Conservation (phyloP, 2,888 invertebrate species). For the Leuctra nigra region DNA sequence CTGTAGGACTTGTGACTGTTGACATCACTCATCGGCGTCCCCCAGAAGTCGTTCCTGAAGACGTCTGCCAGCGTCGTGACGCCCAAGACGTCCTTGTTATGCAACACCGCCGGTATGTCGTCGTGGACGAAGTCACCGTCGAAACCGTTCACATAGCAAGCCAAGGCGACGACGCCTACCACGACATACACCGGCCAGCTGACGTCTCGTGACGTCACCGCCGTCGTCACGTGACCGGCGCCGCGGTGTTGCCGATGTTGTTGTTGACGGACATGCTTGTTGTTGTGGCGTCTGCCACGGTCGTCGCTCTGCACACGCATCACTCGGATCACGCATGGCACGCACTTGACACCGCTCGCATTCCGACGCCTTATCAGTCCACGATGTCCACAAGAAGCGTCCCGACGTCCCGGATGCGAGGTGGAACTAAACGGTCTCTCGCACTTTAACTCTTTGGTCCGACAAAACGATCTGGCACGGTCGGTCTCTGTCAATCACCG, state of each 20-base stretch:
- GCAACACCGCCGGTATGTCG: slow-evolving; percentile 75
- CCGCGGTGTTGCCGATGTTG: slow-evolving; percentile 3
- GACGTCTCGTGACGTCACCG: no score
- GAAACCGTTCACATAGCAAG: slow-evolving; percentile 66
- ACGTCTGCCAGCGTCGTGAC: slow-evolving; percentile 53
- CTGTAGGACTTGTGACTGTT: slow-evolving; percentile 83
- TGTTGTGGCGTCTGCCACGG: slow-evolving; percentile 6
- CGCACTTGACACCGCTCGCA: neutral
- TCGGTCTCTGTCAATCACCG: no score
- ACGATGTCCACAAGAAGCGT: neutral
- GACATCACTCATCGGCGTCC: slow-evolving; percentile 75
- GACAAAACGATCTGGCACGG: no score
- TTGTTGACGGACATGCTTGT: neutral
- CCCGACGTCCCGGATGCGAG: neutral
- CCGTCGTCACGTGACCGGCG: neutral
- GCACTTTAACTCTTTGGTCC: no score
- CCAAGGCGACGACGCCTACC: slow-evolving; percentile 58
- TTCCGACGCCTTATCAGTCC: neutral
- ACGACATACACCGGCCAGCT: slow-evolving; percentile 43
- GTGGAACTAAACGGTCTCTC: slow-evolving; percentile 2
- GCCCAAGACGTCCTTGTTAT: slow-evolving; percentile 74
- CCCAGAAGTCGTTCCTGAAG: slow-evolving; percentile 82
- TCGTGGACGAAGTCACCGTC: slow-evolving; percentile 82
- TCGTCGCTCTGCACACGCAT: slow-evolving; percentile 1
- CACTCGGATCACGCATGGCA: neutral